Percentiles rank a stretch among this genome's conserved stretches.
These are phyloP conservation scores for Tadarida brasiliensis DNA, from an alignment of 2,797 vertebrate genomes.

Conservation along the genomic window DNA sequence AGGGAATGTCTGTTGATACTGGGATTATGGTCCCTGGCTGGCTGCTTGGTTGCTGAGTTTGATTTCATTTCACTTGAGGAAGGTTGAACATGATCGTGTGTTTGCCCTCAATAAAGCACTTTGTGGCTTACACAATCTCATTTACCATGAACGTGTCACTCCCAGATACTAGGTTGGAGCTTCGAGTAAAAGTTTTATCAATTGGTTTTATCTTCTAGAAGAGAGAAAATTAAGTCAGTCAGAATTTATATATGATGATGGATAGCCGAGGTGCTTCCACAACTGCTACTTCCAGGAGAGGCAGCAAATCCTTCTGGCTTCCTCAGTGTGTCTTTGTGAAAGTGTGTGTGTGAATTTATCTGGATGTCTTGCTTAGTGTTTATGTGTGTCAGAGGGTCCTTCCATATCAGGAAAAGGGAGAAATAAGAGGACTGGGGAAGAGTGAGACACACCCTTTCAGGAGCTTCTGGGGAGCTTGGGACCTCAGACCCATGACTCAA, in stretches of 20 bases:
- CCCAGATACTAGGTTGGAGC: constrained; percentile 9
- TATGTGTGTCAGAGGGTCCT: neutral
- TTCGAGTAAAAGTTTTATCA: constrained; percentile 18
- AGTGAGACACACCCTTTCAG: neutral
- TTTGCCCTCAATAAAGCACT: neutral
- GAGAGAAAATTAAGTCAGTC: constrained; percentile 32
- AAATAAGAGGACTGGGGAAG: neutral
- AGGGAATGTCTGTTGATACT: neutral
- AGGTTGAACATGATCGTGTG: neutral
- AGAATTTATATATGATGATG: constrained; percentile 47
- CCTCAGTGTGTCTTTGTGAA: neutral
- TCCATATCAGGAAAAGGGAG: neutral
- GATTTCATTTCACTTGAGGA: constrained; percentile 56
- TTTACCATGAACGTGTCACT: neutral
- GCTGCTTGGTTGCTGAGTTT: constrained; percentile 38
- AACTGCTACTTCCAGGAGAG: constrained; percentile 12
- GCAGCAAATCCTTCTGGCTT: neutral
- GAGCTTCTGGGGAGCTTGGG: neutral
- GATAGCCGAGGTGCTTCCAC: neutral
- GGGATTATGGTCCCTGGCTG: neutral
- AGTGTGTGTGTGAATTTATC: neutral
- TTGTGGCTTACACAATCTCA: constrained; percentile 15
- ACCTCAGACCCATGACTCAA: neutral
- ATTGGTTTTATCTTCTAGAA: constrained; percentile 33
- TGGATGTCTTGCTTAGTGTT: neutral